Base-by-base conservation (phyloP, 2,113 vertebrate genomes). In the Thalassarche chlororhynchos region DNA sequence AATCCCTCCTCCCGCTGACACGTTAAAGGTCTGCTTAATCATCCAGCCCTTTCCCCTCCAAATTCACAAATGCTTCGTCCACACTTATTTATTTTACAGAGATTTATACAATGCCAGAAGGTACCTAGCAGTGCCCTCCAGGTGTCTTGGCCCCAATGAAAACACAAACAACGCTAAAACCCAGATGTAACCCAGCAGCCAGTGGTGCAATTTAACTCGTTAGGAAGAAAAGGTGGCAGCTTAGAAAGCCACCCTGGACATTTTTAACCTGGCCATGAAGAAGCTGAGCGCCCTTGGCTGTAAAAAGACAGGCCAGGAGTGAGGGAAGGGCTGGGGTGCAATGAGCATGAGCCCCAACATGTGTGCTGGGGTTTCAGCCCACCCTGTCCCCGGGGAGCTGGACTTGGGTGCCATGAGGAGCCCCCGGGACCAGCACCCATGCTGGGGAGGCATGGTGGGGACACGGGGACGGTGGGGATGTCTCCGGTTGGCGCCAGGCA, bases 61-160 rank as follows among this genome's bases (percentile, higher is more conserved):
- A 70, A 75, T 34, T 40, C 64, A 20, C 13, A 6, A 81, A 31
- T 20, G 46, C 21, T 84, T 66, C 62, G 42, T 44, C 81, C 82
- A 14, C 57, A 44, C 21, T 49, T 57, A 60, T n/a, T 82, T 84
- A 49, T 84, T 96, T 96, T 89, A 89, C 26, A 2, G 66, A 55
- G 75, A 54, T 86, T 90, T 92, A 65, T 55, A 89, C 28, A 23
- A 91, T 55, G 65, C 86, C 83, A 68, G 84, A 24, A 84, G 58
- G 64, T 69, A 65, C 85, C 80, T 60, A 52, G 72, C 64, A 31
- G 47, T 55, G 47, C 88, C 86, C 65, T 91, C 51, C 42, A 28
- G 77, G 60, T 65, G 88, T 94, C 76, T 61, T 40, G 89, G 77
- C 77, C 61, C 44, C 57, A 52, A 0, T 49, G 69, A 60, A 92